Evolutionary conservation across 2,113 vertebrate species (phyloP), one percentile per base, ranked within the genome.

Genomic region (Labeo catla): DNA sequence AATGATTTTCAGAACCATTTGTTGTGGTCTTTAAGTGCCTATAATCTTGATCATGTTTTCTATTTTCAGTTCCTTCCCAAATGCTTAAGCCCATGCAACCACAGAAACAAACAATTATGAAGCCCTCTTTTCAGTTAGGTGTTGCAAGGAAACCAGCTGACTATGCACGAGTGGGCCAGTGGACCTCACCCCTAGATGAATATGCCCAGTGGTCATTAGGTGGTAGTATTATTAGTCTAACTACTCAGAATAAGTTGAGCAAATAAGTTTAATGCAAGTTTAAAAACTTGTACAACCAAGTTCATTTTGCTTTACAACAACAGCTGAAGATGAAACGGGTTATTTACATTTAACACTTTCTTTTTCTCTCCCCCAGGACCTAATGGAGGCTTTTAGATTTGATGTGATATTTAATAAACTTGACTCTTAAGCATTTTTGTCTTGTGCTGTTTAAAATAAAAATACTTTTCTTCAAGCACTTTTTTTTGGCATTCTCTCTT

Each of bases 321-420:
- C 52, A 54, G 15, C 13, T 54, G 15, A 54, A 54, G 50, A 15
- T 54, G 8, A 10, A 49, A 49, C 7, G 45, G 47, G 1, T 49
- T 2, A 49, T 49, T 49, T 49, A 9, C 8, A 49, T 2, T 2
- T 1, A 13, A 39, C 39, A 39, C 1, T 52, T 23, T 28, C 6
- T 28, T n/a, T 21, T 59, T 39, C 3, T 8, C 3, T 8, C 3
- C 57, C 19, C 54, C 34, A 80, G 19, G 77, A 45, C 6, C 19
- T 61, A 80, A 80, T 61, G 72, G 21, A 70, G 10, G 12, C 12
- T 70, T 79, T 66, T 65, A 59, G 45, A 15, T 81, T 65, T 76
- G 10, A 16, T 6, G 7, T 19, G 10, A 36, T 84, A 47, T 15
- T 76, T 66, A n/a, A 16, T 43, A 3, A 78, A 85, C 49, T 50